Evolutionary conservation across 2,888 invertebrate genomes (phyloP).

Genomic region (Drosophila acutilabella): DNA sequence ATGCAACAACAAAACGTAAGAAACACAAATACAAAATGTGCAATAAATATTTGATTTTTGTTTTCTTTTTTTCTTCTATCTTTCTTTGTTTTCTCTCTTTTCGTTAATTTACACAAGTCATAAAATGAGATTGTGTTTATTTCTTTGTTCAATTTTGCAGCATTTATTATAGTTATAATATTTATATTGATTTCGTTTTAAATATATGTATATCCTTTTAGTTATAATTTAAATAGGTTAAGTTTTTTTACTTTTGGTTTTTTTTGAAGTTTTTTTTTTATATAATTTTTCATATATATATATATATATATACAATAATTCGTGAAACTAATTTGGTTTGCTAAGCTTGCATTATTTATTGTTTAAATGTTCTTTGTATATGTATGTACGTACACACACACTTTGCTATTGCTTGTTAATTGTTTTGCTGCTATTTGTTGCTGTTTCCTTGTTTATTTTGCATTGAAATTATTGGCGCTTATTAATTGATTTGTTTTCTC

Average conservation of each 20-base stretch:
- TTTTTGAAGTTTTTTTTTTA: slow-evolving; percentile 13
- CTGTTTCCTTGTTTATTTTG: slow-evolving; percentile 33
- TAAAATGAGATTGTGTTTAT: slow-evolving; percentile 26
- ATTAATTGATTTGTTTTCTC: slow-evolving; percentile 21
- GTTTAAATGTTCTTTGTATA: slow-evolving; percentile 19
- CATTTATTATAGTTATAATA: slow-evolving; percentile 41
- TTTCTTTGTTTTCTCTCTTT: slow-evolving; percentile 2
- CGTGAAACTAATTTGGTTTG: slow-evolving; percentile 48
- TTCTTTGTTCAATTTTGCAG: slow-evolving; percentile 45
- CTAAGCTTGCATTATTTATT: slow-evolving; percentile 41
- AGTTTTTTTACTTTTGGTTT: slow-evolving; percentile 16
- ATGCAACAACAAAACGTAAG: slow-evolving; percentile 40
- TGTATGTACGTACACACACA: slow-evolving; percentile 23
- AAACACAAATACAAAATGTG: slow-evolving; percentile 38
- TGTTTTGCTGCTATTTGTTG: slow-evolving; percentile 39
- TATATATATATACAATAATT: slow-evolving; percentile 46
- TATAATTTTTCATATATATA: slow-evolving; percentile 32
- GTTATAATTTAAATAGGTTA: slow-evolving; percentile 48
- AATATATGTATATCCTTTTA: slow-evolving; percentile 46
- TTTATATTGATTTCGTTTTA: slow-evolving; percentile 17
- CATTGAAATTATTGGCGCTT: slow-evolving; percentile 19
- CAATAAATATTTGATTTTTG: slow-evolving; percentile 22
- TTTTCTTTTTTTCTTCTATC: background rate
- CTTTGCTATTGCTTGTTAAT: slow-evolving; percentile 40
- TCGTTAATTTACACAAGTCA: slow-evolving; percentile 40